Percentiles rank a stretch among this genome's conserved stretches.
Evolutionary conservation across 2,113 vertebrate species (phyloP).

Genomic region (Poeciliopsis occidentalis): DNA sequence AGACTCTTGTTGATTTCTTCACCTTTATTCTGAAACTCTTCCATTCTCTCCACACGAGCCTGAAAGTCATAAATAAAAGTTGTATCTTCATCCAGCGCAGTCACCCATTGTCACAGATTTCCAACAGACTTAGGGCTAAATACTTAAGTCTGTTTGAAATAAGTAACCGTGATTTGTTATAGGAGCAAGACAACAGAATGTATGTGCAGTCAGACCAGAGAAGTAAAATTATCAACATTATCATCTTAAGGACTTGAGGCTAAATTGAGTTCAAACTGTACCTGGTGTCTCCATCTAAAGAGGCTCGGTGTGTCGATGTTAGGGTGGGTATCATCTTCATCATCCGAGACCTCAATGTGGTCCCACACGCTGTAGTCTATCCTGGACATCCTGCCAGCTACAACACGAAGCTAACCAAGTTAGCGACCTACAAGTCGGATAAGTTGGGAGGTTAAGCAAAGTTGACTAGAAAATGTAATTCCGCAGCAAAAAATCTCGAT

Average conservation of each 20-base stretch:
- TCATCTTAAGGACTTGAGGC: no score
- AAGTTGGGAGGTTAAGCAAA: constrained; percentile 29
- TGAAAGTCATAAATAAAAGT: constrained; percentile 45
- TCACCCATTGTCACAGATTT: neutral
- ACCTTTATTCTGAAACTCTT: constrained; percentile 88
- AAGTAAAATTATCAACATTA: no score
- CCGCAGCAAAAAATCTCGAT: neutral
- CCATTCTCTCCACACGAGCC: constrained; percentile 94
- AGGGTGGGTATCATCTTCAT: constrained; percentile 95
- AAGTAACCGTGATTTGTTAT: neutral
- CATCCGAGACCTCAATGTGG: constrained; percentile 96
- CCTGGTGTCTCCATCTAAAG: constrained; percentile 96
- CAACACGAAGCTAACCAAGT: constrained; percentile 35
- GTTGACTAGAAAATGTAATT: neutral
- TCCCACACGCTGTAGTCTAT: constrained; percentile 99
- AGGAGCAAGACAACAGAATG: neutral
- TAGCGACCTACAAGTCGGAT: constrained; percentile 45
- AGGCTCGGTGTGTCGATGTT: constrained; percentile 97
- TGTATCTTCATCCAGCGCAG: neutral
- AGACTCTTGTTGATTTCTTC: constrained; percentile 84
- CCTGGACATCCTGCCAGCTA: constrained; percentile 63
- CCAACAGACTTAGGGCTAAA: neutral
- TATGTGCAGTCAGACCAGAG: no score
- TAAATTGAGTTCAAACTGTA: constrained; percentile 42
- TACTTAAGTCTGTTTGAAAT: neutral